Evolutionary conservation across 2,797 vertebrate genomes (phyloP).

Genomic region (Sebastes kiyomatsui): DNA sequence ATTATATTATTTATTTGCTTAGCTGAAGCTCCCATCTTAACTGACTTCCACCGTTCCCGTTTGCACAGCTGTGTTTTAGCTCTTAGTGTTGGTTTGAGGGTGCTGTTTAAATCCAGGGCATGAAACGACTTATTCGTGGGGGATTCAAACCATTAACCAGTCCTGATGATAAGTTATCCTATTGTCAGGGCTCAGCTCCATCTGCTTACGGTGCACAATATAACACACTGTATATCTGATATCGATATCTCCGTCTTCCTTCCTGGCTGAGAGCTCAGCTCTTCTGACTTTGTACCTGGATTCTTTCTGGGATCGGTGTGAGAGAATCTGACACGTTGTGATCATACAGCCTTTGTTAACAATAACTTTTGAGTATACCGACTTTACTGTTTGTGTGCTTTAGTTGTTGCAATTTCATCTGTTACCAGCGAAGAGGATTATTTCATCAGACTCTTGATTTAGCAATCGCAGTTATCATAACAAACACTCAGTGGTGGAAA

Average conservation of each 20-base stretch:
- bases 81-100: constrained; percentile 53
- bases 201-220: constrained; percentile 37
- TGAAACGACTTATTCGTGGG: constrained; percentile 48
- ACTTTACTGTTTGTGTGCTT: not conserved
- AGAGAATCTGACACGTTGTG: constrained; percentile 1
- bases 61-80: constrained; percentile 79
- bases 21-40: constrained; percentile 72
- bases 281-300: not conserved
- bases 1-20: constrained; percentile 79
- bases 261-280: constrained; percentile 7
- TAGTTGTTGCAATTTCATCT: not conserved
- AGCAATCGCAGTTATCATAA: not conserved
- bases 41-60: constrained; percentile 71
- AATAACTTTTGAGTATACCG: not conserved
- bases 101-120: constrained; percentile 53
- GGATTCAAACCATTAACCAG: constrained; percentile 57
- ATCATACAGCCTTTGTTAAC: not conserved
- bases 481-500: not conserved
- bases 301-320: not conserved
- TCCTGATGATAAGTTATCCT: constrained; percentile 39
- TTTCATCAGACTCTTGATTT: not conserved
- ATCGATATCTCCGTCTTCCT: not conserved
- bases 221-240: constrained; percentile 4
- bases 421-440: not conserved
- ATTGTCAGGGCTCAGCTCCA: constrained; percentile 23